These are phyloP conservation scores for Aporrectodea caliginosa DNA, from an alignment of 1,140 invertebrate species.

Conservation along the genomic window DNA sequence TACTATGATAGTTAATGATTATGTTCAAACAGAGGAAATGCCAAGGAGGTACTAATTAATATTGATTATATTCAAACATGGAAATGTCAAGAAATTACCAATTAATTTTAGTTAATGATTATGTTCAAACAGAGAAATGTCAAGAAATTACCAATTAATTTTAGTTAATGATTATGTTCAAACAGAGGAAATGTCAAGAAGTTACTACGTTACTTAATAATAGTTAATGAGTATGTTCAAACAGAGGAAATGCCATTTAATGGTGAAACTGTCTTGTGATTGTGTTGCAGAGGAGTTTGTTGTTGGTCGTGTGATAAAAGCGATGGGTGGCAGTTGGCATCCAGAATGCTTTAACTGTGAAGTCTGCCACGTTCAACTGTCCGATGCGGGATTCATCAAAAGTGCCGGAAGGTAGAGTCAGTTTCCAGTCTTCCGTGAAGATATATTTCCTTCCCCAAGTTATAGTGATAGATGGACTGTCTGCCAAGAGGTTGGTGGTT, in stretches of 20 bases:
- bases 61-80: neutral
- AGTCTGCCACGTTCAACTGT: constrained; percentile 81
- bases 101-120: neutral
- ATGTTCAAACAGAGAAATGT: neutral
- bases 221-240: neutral
- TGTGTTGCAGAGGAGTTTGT: constrained; percentile 77
- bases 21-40: neutral
- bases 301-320: constrained; percentile 96
- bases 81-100: no score
- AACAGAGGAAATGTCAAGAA: neutral
- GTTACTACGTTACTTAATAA: neutral
- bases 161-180: neutral
- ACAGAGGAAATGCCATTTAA: constrained; percentile 10
- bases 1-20: neutral
- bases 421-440: no score
- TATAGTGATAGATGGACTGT: no score
- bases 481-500: no score
- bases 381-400: constrained; percentile 96
- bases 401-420: constrained; percentile 64
- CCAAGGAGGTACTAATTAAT: neutral
- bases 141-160: no score
- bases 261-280: constrained; percentile 14
- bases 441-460: no score
- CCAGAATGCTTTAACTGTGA: constrained; percentile 95
- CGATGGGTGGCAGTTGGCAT: constrained; percentile 99